phyloP scores from a whole-genome alignment of 2,113 vertebrate species.

The Hipposideros armiger region DNA sequence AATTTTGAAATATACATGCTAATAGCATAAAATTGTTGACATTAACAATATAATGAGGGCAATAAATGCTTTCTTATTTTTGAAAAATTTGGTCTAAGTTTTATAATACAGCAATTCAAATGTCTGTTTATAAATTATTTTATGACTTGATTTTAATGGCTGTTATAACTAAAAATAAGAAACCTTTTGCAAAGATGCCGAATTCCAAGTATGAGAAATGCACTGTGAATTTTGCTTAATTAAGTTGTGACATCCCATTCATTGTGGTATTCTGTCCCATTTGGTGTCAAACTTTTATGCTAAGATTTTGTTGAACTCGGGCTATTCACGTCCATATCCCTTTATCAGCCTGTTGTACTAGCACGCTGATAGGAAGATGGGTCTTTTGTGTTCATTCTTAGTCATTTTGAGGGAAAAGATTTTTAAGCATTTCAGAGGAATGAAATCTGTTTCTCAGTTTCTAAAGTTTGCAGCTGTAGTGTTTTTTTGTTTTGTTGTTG shows the following conservation, averaged over 20 bases:
- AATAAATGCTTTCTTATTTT: neutral
- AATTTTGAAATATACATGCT: neutral
- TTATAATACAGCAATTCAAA: neutral
- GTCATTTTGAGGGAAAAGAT: rapidly evolving
- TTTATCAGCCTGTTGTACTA: neutral
- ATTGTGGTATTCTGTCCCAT: too few species aligned
- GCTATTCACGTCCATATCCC: neutral
- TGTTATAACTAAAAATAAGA: neutral
- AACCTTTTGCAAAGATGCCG: neutral
- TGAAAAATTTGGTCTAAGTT: neutral
- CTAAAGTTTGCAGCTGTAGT: neutral
- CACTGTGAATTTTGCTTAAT: neutral
- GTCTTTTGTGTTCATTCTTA: neutral
- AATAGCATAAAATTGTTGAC: neutral
- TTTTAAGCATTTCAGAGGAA: neutral
- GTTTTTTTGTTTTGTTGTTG: neutral
- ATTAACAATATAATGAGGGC: neutral
- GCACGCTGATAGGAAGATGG: neutral
- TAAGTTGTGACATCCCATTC: neutral
- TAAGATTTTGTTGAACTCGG: neutral
- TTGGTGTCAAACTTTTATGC: neutral
- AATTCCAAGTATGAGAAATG: neutral
- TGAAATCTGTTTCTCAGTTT: neutral
- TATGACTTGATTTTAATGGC: neutral
- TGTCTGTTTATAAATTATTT: neutral